phyloP scores from a whole-genome alignment of 2,888 invertebrate genomes.

The Exocentrus adspersus region DNA sequence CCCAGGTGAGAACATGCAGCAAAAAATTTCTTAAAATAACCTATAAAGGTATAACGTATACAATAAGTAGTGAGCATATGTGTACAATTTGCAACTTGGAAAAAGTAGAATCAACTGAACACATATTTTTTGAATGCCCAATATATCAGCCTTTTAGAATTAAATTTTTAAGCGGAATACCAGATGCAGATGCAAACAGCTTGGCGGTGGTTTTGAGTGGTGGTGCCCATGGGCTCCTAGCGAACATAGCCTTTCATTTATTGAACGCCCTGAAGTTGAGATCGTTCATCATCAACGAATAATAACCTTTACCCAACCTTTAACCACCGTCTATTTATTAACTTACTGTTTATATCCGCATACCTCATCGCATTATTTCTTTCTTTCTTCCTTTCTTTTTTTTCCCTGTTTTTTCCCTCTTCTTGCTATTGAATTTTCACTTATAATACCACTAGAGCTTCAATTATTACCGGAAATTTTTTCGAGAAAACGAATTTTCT shows the following conservation, averaged over 20 bases:
- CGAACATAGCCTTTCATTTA: background rate
- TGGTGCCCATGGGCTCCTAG: background rate
- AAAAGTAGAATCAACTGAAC: background rate
- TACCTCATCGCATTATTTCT: too few species aligned
- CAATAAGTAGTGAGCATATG: background rate
- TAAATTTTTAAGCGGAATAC: background rate
- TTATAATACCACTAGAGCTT: too few species aligned
- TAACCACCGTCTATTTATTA: too few species aligned
- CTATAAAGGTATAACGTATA: background rate
- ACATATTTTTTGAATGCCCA: background rate
- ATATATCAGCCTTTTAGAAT: too few species aligned
- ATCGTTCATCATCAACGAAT: background rate
- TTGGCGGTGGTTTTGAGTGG: background rate
- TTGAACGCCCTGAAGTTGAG: background rate
- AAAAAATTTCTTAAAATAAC: background rate
- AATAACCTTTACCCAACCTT: too few species aligned
- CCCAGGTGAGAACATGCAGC: background rate
- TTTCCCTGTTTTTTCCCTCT: too few species aligned
- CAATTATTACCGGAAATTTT: too few species aligned
- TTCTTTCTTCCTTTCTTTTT: too few species aligned
- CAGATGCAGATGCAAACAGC: background rate
- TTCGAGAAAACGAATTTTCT: too few species aligned
- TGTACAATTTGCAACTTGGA: too few species aligned
- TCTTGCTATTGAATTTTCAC: too few species aligned
- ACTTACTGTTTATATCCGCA: too few species aligned